These are phyloP conservation scores for Odontesthes bonariensis DNA, from an alignment of 2,113 vertebrate genomes.

Conservation along the genomic window DNA sequence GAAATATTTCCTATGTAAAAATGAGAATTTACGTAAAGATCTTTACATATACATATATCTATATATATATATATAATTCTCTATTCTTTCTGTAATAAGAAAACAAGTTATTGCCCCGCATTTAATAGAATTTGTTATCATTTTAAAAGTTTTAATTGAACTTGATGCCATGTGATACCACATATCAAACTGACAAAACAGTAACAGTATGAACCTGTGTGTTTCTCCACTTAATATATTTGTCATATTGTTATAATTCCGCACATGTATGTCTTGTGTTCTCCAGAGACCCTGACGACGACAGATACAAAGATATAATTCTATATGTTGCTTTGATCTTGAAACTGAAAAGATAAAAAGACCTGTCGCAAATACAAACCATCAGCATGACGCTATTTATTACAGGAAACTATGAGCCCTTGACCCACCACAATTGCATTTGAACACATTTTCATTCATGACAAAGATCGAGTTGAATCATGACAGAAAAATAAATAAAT, in stretches of 20 bases:
- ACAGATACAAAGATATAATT: conserved; percentile 73
- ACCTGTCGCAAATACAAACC: conserved; percentile 69
- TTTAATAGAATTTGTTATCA: conserved; percentile 70
- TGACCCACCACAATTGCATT: conserved; percentile 78
- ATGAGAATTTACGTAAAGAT: conserved; percentile 73
- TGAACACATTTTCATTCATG: conserved; percentile 61
- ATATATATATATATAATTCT: conserved; percentile 75
- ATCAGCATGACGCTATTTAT: conserved; percentile 60
- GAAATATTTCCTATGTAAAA: conserved; percentile 78
- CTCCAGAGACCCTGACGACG: conserved; percentile 72
- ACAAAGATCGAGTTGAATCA: conserved; percentile 33
- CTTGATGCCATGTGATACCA: conserved; percentile 79
- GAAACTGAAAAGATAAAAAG: conserved; percentile 59
- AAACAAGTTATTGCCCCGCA: conserved; percentile 86
- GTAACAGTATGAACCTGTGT: conserved; percentile 68
- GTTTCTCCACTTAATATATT: conserved; percentile 71
- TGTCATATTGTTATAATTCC: conserved; percentile 69
- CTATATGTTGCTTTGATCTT: conserved; percentile 62
- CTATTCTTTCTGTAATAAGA: conserved; percentile 77
- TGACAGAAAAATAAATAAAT: conserved; percentile 36
- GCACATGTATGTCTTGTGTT: conserved; percentile 66
- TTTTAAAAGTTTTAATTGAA: conserved; percentile 65
- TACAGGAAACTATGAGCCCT: conserved; percentile 80
- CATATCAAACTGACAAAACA: conserved; percentile 77
- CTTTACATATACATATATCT: conserved; percentile 74